Conservation (phyloP, 2,797 vertebrate species). For the Tragelaphus oryx region DNA sequence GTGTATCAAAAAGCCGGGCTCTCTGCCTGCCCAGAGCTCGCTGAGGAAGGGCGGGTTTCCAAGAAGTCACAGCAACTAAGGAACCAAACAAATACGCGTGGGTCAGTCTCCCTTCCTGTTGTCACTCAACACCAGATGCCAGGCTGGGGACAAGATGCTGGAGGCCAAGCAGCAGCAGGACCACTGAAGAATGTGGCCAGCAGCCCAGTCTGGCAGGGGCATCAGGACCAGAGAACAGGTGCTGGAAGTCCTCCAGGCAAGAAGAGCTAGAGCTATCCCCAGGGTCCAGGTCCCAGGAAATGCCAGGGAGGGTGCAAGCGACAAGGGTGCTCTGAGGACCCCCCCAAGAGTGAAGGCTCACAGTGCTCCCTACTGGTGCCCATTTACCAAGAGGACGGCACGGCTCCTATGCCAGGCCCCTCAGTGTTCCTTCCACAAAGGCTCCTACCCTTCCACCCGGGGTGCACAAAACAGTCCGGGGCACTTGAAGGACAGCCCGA, state of each 20-base stretch:
- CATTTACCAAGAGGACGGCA: not conserved
- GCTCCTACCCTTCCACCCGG: not conserved
- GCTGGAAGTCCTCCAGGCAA: not conserved
- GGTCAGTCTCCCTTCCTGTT: not conserved
- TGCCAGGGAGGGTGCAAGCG: fast-evolving
- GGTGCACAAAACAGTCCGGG: not conserved
- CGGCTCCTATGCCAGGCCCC: not conserved
- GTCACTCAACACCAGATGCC: conserved; percentile 20
- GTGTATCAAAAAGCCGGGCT: not conserved
- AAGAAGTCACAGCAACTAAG: not conserved
- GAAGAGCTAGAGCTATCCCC: not conserved
- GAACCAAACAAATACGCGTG: not conserved
- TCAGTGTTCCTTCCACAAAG: not conserved
- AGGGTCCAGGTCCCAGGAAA: not conserved
- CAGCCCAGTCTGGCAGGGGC: not conserved
- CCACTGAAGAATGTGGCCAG: not conserved
- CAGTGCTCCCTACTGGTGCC: not conserved
- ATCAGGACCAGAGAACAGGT: not conserved
- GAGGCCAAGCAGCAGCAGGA: not conserved
- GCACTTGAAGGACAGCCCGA: not conserved
- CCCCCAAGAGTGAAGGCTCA: not conserved
- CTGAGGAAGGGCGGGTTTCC: not conserved
- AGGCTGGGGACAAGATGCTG: not conserved
- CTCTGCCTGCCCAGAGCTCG: not conserved
- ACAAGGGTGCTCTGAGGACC: too few relatives aligned